Conservation (phyloP, 2,797 vertebrate species). For the Enteromius thamalakanensis region DNA sequence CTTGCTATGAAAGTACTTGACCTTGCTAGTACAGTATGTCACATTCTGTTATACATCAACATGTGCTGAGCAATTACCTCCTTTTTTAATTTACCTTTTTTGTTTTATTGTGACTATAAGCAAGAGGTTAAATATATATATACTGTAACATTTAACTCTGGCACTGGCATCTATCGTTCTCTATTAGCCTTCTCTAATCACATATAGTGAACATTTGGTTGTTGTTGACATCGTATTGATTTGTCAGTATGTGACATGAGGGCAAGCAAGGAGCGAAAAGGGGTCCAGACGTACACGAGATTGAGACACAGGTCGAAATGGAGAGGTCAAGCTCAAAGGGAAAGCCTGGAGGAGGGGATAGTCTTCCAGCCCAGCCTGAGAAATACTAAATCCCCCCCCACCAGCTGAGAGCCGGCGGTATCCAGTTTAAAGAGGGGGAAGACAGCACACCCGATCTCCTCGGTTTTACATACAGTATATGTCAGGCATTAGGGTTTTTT, state of each 20-base stretch:
- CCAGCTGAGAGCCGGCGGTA: slow-evolving; percentile 53
- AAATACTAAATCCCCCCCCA: slow-evolving; percentile 50
- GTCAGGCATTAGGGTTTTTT: slow-evolving; percentile 45
- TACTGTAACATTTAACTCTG: slow-evolving; percentile 1
- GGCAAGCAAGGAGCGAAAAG: slow-evolving; percentile 6
- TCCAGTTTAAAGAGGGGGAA: slow-evolving; percentile 18
- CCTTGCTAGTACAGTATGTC: slow-evolving; percentile 17
- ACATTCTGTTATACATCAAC: not conserved
- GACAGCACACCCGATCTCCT: slow-evolving; percentile 47
- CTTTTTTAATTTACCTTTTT: not conserved
- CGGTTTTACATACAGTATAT: slow-evolving; percentile 35
- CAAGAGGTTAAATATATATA: slow-evolving; percentile 16
- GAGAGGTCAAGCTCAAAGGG: slow-evolving; percentile 58
- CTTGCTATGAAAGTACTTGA: slow-evolving; percentile 7
- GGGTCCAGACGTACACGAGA: slow-evolving; percentile 59
- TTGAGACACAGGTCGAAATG: slow-evolving; percentile 59
- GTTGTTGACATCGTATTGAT: slow-evolving; percentile 66
- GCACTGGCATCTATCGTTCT: slow-evolving; percentile 10
- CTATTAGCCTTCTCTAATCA: slow-evolving; percentile 58
- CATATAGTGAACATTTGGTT: slow-evolving; percentile 69
- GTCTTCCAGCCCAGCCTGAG: slow-evolving; percentile 46
- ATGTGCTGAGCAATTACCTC: not conserved
- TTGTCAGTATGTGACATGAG: slow-evolving; percentile 51
- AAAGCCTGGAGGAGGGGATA: slow-evolving; percentile 31
- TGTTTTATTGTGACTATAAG: slow-evolving; percentile 8